These are phyloP conservation scores for Hetaerina titia DNA, from an alignment of 2,888 invertebrate genomes.

Conservation along the genomic window DNA sequence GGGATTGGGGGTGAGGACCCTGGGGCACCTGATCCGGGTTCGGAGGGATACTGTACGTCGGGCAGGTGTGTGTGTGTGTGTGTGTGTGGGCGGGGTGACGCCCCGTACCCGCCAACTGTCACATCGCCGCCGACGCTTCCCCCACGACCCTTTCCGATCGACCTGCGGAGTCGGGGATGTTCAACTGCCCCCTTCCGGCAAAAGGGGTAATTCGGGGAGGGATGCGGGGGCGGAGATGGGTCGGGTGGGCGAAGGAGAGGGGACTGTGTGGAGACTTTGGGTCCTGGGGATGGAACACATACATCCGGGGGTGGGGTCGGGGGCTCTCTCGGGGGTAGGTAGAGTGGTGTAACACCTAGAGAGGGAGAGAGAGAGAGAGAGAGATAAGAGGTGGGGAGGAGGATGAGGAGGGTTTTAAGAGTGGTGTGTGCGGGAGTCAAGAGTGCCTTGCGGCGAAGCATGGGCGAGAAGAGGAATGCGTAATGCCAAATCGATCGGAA, in stretches of 20 bases:
- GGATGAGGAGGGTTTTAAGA: background rate
- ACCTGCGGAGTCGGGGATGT: background rate
- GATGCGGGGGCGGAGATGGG: background rate
- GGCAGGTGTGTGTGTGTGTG: background rate
- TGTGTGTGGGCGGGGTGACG: background rate
- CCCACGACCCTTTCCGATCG: background rate
- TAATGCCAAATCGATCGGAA: slow-evolving; percentile 64
- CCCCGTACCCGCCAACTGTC: slow-evolving; percentile 1
- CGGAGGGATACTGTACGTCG: slow-evolving; percentile 23
- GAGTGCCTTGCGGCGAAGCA: slow-evolving; percentile 35
- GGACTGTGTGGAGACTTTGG: background rate
- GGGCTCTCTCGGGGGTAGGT: background rate
- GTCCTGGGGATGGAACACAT: background rate
- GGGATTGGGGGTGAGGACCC: background rate
- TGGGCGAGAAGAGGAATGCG: slow-evolving; percentile 53
- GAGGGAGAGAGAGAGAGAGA: background rate
- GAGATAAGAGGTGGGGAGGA: background rate
- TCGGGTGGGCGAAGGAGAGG: too few species aligned
- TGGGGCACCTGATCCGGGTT: background rate
- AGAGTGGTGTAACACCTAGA: background rate
- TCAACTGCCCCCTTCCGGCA: background rate
- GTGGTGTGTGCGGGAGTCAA: background rate
- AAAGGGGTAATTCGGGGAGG: background rate
- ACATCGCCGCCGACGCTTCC: background rate
- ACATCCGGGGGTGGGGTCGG: background rate